Conservation (phyloP, 2,113 vertebrate genomes). For the Capreolus pygargus region DNA sequence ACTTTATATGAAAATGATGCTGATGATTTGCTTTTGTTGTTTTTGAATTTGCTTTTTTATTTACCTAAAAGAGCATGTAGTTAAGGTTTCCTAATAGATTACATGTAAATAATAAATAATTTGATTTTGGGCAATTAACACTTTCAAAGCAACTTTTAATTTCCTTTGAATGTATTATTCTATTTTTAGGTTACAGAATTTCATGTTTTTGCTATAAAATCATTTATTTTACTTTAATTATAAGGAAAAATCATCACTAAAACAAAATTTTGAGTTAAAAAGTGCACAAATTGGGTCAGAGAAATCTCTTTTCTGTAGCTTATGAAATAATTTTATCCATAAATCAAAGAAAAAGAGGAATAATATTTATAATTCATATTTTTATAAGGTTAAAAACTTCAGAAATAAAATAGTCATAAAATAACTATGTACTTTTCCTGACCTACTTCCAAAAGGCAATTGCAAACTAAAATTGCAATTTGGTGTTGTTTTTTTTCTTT, state of each 20-base stretch:
- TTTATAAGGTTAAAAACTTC: slow-evolving; percentile 29
- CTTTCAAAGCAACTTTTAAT: slow-evolving; percentile 4
- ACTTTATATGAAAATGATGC: slow-evolving; percentile 65
- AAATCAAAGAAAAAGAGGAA: neutral
- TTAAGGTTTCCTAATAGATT: slow-evolving; percentile 9
- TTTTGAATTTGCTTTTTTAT: neutral
- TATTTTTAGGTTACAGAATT: slow-evolving; percentile 24
- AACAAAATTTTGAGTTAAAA: slow-evolving; percentile 42
- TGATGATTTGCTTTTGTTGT: neutral
- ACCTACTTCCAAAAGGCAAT: neutral
- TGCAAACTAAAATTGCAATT: slow-evolving; percentile 27
- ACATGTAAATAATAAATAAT: slow-evolving; percentile 39
- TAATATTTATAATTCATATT: neutral
- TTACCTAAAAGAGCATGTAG: neutral
- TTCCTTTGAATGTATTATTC: neutral
- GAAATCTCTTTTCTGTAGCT: slow-evolving; percentile 46
- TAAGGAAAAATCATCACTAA: slow-evolving; percentile 14
- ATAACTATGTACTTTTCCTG: fast-evolving
- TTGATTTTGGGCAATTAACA: slow-evolving; percentile 31
- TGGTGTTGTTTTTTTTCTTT: neutral
- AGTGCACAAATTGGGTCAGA: neutral
- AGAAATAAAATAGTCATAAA: slow-evolving; percentile 21
- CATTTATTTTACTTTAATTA: neutral
- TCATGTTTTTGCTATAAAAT: slow-evolving; percentile 34
- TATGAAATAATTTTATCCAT: neutral